Conservation (phyloP, 2,888 invertebrate species). For the Agrochola macilenta region DNA sequence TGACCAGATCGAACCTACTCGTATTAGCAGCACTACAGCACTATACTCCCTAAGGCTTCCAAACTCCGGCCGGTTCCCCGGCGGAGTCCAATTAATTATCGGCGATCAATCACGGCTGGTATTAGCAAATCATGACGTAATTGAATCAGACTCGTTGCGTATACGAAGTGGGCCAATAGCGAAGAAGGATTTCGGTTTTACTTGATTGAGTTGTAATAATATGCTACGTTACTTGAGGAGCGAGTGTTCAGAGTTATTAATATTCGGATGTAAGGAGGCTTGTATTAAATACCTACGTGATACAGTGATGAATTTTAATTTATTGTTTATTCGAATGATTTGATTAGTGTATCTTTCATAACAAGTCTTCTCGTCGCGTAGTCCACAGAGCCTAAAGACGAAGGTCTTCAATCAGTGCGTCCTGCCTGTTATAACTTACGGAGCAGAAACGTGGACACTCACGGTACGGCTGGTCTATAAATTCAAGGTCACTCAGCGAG, state of each 20-base stretch:
- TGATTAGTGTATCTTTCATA: not conserved
- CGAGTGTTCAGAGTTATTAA: constrained; percentile 17
- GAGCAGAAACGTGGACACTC: not conserved
- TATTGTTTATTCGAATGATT: not conserved
- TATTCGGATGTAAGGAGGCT: not conserved
- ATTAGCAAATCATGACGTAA: constrained; percentile 63
- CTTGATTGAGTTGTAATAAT: constrained; percentile 45
- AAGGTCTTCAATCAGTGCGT: not conserved
- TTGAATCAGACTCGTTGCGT: constrained; percentile 59
- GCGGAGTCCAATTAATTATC: constrained; percentile 53
- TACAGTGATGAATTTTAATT: not conserved
- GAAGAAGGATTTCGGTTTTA: constrained; percentile 34
- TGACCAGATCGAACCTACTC: constrained; percentile 7
- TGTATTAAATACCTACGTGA: not conserved
- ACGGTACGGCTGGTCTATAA: not conserved
- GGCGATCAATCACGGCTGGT: constrained; percentile 55
- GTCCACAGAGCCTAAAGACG: not conserved
- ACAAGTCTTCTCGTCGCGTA: not conserved
- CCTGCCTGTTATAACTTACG: not conserved
- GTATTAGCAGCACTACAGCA: constrained; percentile 22
- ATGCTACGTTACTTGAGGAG: constrained; percentile 1
- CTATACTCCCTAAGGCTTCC: constrained; percentile 29
- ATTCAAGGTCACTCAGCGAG: not conserved
- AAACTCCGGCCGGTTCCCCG: constrained; percentile 2
- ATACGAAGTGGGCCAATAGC: constrained; percentile 7